phyloP scores from a whole-genome alignment of 2,113 vertebrate species.

The Hippolais icterina region DNA sequence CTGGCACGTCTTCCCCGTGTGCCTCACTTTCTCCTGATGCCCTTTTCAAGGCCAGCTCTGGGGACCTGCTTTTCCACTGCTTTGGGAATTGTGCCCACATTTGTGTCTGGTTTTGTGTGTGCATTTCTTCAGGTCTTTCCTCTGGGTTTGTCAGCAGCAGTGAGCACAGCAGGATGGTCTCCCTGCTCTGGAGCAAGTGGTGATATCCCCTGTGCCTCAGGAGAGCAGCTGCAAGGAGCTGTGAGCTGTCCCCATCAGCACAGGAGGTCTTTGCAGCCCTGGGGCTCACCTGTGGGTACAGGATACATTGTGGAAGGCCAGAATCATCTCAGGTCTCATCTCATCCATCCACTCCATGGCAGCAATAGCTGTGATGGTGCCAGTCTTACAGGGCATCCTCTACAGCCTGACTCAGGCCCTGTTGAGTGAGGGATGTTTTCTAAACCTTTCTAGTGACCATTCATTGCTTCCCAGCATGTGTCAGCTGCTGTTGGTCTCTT shows the following conservation, averaged over 20 bases:
- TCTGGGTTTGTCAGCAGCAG: background rate
- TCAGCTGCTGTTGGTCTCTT: background rate
- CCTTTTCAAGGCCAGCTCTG: background rate
- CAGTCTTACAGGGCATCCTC: background rate
- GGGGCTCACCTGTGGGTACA: background rate
- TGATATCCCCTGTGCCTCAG: background rate
- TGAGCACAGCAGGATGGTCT: background rate
- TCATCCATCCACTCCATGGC: background rate
- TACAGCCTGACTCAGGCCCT: rapidly evolving
- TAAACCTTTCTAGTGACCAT: background rate
- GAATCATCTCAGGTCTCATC: background rate
- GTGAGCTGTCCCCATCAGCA: background rate
- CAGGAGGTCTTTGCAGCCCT: background rate
- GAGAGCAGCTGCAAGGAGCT: background rate
- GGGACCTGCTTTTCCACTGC: background rate
- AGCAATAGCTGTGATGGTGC: background rate
- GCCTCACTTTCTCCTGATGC: background rate
- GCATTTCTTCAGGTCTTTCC: background rate
- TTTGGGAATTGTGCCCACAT: background rate
- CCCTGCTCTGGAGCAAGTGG: rapidly evolving
- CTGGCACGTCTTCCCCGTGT: rapidly evolving
- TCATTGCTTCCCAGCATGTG: background rate
- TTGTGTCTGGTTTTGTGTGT: background rate
- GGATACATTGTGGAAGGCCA: rapidly evolving
- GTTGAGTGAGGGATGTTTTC: background rate